phyloP scores from a whole-genome alignment of 2,888 invertebrate genomes.

The Camptogramma bilineatum region DNA sequence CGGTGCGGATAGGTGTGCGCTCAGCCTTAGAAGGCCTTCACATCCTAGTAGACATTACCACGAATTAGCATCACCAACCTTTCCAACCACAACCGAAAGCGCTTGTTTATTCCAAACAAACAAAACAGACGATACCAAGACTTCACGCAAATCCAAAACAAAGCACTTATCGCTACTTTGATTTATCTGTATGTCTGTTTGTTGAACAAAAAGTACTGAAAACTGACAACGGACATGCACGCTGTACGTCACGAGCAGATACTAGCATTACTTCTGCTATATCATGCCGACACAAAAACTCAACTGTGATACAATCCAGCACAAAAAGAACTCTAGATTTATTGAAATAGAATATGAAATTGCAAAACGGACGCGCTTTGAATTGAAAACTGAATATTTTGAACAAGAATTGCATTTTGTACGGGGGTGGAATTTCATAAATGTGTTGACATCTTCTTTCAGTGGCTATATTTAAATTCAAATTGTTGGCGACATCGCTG shows the following conservation, averaged over 20 bases:
- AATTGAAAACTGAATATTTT: constrained; percentile 31
- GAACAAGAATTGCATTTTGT: constrained; percentile 26
- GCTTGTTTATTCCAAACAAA: background rate
- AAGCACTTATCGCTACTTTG: constrained; percentile 9
- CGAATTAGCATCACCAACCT: too few species aligned
- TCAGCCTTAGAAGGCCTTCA: too few species aligned
- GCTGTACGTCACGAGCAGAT: constrained; percentile 9
- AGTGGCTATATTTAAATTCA: constrained; percentile 14
- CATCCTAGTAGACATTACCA: too few species aligned
- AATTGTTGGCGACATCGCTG: background rate
- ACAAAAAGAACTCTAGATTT: constrained; percentile 28
- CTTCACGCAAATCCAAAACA: background rate
- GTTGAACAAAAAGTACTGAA: constrained; percentile 8
- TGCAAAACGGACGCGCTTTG: constrained; percentile 23
- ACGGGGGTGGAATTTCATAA: constrained; percentile 21
- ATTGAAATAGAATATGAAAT: constrained; percentile 37
- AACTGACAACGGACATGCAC: constrained; percentile 9
- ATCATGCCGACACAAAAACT: constrained; percentile 7
- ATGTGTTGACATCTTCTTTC: constrained; percentile 17
- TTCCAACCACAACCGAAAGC: too few species aligned
- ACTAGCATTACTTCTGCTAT: constrained; percentile 3
- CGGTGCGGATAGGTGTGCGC: too few species aligned
- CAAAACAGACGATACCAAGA: background rate
- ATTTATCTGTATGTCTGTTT: constrained; percentile 6
- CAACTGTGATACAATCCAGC: constrained; percentile 8